Base-by-base conservation (phyloP, 2,888 invertebrate genomes). In the Ochropacha duplaris region DNA sequence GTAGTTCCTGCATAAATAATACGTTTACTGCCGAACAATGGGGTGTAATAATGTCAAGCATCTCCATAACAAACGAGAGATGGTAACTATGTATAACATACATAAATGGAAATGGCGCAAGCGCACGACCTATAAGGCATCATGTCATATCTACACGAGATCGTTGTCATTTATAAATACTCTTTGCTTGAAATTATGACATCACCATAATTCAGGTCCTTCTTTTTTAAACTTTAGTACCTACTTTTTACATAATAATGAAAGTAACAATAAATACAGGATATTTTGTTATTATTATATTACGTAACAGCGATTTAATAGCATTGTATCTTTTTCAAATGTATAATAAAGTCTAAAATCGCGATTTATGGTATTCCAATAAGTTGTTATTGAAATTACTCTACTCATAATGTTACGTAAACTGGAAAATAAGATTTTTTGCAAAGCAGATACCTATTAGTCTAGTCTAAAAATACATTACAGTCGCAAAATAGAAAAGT, bases 11-110 rank as follows among this genome's bases (percentile, higher is more conserved):
- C 72, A 79, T 78, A 79, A 75, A 78, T 77, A 71, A 77, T 68
- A 70, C 72, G 74, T 65, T 74, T 72, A 64, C 62, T 61, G 66
- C 58, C 61, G 75, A 66, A 87, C 86, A 86, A 85, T 78, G 70
- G 66, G 55, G 56, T 59, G 60, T 64, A 70, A 78, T 78, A 78
- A 74, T 74, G 71, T 68, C 62, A 62, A 59, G 59, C 69, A 87
- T 87, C 77, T 78, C 74, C 87, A 87, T 88, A 68, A 88, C 85
- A 88, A 88, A 44, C 72, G 72, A 68, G 72, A 72, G 65, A 71
- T 71, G 72, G 68, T 71, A 76, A 74, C 73, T 66, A 59, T 60
- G n/a, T 44, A 65, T 61, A 64, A 69, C 65, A 68, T 69, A 69
- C 65, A 68, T 69, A 71, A 67, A 71, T 74, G 66, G 69, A 65